Evolutionary conservation across 2,113 vertebrate genomes (phyloP).

Genomic region (Melanerpes formicivorus): DNA sequence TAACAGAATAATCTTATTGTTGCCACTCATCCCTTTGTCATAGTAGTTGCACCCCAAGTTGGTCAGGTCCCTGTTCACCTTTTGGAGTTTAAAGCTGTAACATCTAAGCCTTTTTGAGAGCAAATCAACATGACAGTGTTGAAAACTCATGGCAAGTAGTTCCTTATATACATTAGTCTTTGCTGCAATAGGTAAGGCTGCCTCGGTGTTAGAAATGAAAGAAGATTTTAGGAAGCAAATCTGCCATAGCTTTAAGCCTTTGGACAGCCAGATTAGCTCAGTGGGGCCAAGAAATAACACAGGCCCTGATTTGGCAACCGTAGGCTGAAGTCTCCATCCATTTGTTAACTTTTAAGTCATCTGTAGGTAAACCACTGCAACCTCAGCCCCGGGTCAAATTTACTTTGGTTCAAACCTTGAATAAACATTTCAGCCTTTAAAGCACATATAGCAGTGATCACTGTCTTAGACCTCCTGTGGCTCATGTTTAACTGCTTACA

Average conservation of each 20-base stretch:
- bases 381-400: not conserved
- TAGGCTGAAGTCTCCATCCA: not conserved
- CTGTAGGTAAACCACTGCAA: not conserved
- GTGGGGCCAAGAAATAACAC: not conserved
- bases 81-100: not conserved
- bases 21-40: not conserved
- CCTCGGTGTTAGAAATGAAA: not conserved
- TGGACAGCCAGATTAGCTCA: not conserved
- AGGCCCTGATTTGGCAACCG: not conserved
- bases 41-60: not conserved
- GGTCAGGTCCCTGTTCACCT: not conserved
- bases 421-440: conserved; percentile 4
- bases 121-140: not conserved
- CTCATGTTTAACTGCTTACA: not conserved
- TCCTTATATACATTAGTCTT: not conserved
- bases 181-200: not conserved
- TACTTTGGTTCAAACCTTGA: not conserved
- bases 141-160: not conserved
- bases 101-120: not conserved
- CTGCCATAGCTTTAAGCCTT: not conserved
- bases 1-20: not conserved
- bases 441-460: not conserved
- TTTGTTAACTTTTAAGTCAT: not conserved
- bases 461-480: not conserved
- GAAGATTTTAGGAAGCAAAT: not conserved